phyloP scores from a whole-genome alignment of 2,113 vertebrate genomes.

The Spheniscus mendiculus region DNA sequence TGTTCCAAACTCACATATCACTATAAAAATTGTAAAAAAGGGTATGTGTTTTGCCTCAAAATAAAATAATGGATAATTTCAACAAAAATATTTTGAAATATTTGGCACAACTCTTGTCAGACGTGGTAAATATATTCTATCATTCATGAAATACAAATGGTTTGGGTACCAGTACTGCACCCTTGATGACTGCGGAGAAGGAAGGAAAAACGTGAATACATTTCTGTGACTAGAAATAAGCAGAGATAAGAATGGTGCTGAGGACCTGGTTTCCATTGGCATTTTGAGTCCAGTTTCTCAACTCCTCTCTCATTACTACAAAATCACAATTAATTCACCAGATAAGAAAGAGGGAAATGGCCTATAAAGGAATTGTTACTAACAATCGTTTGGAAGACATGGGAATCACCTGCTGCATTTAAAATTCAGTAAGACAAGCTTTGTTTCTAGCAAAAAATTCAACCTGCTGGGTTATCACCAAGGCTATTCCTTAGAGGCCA shows the following conservation, averaged over 20 bases:
- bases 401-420: not conserved
- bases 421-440: not conserved
- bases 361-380: not conserved
- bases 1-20: not conserved
- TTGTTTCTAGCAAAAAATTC: not conserved
- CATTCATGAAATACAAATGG: not conserved
- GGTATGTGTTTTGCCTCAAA: not conserved
- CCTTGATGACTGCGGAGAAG: not conserved
- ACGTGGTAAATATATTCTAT: not conserved
- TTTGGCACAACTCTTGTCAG: not conserved
- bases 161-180: not conserved
- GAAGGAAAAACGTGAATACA: not conserved
- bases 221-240: not conserved
- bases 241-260: not conserved
- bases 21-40: not conserved
- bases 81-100: not conserved
- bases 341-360: not conserved
- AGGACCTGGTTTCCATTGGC: not conserved
- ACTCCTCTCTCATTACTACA: not conserved
- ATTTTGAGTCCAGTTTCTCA: not conserved
- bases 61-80: not conserved
- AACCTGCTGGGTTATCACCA: not conserved
- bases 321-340: not conserved
- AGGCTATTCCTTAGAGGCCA: not conserved
- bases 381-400: not conserved